Percentiles rank a stretch among this genome's conserved stretches.
These are phyloP conservation scores for Xylocampa areola DNA, from an alignment of 2,888 invertebrate genomes.

Conservation along the genomic window DNA sequence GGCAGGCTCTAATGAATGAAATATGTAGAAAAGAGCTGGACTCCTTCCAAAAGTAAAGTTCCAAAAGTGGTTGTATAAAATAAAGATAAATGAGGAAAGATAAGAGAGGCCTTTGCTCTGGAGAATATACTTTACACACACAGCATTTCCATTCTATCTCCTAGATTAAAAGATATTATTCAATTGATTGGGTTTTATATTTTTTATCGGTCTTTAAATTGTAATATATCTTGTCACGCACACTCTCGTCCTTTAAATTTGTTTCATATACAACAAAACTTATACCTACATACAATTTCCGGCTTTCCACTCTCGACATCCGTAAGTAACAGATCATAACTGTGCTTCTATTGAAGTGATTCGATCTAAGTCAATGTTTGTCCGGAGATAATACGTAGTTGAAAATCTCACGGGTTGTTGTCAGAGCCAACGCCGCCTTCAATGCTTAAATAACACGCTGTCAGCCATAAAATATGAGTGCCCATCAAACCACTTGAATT, in stretches of 20 bases:
- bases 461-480: constrained; percentile 54
- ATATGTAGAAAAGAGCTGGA: no score
- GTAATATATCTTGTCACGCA: background rate
- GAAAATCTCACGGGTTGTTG: constrained; percentile 74
- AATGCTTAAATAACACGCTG: constrained; percentile 62
- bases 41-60: no score
- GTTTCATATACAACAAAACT: background rate
- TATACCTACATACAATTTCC: constrained; percentile 4
- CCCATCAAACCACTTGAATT: constrained; percentile 50
- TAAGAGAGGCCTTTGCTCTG: no score
- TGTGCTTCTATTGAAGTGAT: constrained; percentile 61
- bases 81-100: no score
- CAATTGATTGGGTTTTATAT: no score
- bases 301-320: constrained; percentile 30
- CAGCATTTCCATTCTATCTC: no score
- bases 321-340: constrained; percentile 64
- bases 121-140: no score
- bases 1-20: no score
- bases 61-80: no score
- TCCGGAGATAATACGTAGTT: constrained; percentile 73
- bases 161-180: no score
- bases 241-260: background rate
- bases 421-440: constrained; percentile 55
- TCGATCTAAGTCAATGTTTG: constrained; percentile 75
- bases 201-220: no score